These are phyloP conservation scores for Spodoptera frugiperda DNA, from an alignment of 1,140 invertebrate species.

Conservation along the genomic window DNA sequence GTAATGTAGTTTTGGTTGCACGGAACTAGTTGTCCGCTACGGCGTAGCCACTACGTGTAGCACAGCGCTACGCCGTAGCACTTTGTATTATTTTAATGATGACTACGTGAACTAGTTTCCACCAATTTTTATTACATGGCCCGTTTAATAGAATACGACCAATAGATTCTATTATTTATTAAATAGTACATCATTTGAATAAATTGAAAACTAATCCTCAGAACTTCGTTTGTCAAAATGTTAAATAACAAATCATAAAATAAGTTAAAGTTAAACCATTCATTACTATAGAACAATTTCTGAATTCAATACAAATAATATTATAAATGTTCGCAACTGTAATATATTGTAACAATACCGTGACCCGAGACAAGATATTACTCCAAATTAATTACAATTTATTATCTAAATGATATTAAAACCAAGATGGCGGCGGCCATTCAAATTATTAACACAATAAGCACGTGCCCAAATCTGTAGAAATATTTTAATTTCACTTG, in stretches of 20 bases:
- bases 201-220: background rate
- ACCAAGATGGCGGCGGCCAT: slow-evolving; percentile 47
- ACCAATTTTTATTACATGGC: too few species aligned
- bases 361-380: slow-evolving; percentile 50
- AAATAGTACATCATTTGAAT: background rate
- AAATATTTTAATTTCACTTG: slow-evolving; percentile 63
- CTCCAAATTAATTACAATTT: slow-evolving; percentile 55
- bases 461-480: slow-evolving; percentile 53
- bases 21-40: too few species aligned
- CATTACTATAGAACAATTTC: slow-evolving; percentile 1
- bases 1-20: too few species aligned
- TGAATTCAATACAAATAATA: slow-evolving; percentile 40
- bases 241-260: background rate
- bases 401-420: slow-evolving; percentile 53
- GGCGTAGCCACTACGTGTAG: background rate
- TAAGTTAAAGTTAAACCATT: slow-evolving; percentile 9
- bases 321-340: slow-evolving; percentile 42
- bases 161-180: background rate
- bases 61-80: slow-evolving; percentile 7
- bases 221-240: too few species aligned
- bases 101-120: too few species aligned
- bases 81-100: background rate
- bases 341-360: slow-evolving; percentile 53
- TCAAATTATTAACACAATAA: slow-evolving; percentile 52
- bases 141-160: background rate